Evolutionary conservation across 2,113 vertebrate species (phyloP).

Genomic region (Chamaetylas fuelleborni): DNA sequence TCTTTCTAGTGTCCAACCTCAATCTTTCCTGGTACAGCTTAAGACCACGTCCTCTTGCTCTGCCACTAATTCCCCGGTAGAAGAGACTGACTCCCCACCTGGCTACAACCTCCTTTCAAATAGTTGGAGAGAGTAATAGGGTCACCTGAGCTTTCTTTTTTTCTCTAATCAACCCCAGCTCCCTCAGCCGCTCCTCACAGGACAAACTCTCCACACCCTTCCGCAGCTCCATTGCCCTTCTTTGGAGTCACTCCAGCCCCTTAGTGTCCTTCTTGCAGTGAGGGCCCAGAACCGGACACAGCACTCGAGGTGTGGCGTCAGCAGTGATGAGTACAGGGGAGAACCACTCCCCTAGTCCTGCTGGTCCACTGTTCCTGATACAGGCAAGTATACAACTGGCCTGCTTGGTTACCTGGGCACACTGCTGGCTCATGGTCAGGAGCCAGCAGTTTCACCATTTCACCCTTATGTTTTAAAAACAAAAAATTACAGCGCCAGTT

Average conservation of each 20-base stretch:
- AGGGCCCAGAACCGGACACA: neutral
- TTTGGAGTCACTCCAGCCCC: neutral
- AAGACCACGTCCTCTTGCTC: neutral
- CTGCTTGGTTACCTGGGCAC: neutral
- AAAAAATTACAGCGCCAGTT: neutral
- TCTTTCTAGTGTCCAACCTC: neutral
- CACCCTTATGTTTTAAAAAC: neutral
- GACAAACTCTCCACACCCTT: neutral
- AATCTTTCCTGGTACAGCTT: neutral
- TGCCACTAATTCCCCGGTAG: neutral
- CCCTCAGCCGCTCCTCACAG: accelerated
- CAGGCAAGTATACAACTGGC: neutral
- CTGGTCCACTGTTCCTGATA: neutral
- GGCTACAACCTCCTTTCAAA: neutral
- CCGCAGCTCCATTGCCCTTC: neutral
- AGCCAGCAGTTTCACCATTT: neutral
- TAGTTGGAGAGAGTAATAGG: neutral
- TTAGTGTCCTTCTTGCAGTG: neutral
- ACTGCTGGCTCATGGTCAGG: neutral
- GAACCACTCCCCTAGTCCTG: neutral
- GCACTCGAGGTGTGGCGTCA: accelerated
- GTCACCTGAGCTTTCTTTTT: neutral
- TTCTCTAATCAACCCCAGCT: neutral
- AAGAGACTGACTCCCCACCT: neutral
- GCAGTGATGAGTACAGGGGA: neutral